These are phyloP conservation scores for Oikopleura vanhoeffeni DNA, from an alignment of 23 tunicate genomes.

Conservation along the genomic window DNA sequence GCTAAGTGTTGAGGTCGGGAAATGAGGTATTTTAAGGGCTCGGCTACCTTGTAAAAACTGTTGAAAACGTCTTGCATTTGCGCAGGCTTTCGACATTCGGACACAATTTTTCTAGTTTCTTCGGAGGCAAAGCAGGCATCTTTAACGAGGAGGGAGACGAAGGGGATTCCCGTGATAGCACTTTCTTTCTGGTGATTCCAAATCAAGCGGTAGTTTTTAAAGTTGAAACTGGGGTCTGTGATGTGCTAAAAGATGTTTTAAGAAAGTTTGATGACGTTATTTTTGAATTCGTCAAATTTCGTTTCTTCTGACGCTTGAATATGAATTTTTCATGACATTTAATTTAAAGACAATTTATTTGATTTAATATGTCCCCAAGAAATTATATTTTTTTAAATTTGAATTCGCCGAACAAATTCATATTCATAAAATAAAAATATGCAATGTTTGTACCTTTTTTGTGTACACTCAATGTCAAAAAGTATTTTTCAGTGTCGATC, in stretches of 20 bases:
- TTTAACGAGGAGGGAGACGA: slow-evolving; percentile 4
- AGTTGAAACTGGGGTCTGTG: slow-evolving; percentile 5
- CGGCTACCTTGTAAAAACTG: not conserved
- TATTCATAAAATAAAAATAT: no score
- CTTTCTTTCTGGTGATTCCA: not conserved
- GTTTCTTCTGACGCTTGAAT: no score
- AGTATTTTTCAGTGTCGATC: no score
- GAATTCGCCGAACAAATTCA: no score
- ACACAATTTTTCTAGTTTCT: not conserved
- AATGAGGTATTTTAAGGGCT: not conserved
- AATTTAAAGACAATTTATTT: no score
- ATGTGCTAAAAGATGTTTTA: not conserved
- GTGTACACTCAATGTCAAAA: no score
- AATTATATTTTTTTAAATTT: no score
- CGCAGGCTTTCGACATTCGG: not conserved
- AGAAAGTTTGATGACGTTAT: no score
- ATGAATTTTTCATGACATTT: no score
- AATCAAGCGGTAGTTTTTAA: not conserved
- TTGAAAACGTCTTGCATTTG: not conserved
- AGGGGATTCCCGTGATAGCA: not conserved
- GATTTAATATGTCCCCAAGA: no score
- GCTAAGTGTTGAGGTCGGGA: not conserved
- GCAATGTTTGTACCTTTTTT: no score
- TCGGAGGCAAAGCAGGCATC: slow-evolving; percentile 5
- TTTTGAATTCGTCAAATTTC: no score